Conservation (phyloP, 1,140 invertebrate species). For the Littorina saxatilis region DNA sequence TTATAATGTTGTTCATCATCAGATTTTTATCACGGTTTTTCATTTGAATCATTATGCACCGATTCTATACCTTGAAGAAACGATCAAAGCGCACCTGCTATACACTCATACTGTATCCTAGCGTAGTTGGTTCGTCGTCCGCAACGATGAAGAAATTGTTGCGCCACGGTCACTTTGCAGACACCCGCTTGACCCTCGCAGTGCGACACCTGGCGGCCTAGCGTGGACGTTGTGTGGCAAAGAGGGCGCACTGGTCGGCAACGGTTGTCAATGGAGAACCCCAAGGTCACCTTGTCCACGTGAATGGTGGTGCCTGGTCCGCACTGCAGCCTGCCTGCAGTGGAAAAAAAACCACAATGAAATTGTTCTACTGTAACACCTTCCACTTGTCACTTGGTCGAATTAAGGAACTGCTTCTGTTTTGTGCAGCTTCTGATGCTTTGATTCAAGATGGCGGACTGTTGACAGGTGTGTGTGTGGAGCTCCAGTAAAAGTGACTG, state of each 20-base stretch:
- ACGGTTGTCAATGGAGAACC: conserved; percentile 33
- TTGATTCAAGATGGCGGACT: too few relatives aligned
- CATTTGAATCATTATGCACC: too few relatives aligned
- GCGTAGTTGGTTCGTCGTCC: conserved; percentile 41
- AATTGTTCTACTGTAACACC: too few relatives aligned
- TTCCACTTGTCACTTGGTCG: too few relatives aligned
- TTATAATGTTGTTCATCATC: too few relatives aligned
- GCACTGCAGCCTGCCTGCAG: conserved; percentile 22
- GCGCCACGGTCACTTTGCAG: conserved; percentile 28
- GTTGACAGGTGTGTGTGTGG: too few relatives aligned
- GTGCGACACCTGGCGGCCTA: conserved; percentile 34
- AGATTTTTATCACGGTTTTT: too few relatives aligned
- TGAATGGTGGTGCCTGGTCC: conserved; percentile 20
- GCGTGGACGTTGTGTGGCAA: conserved; percentile 37
- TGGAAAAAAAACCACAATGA: neutral
- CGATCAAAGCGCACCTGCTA: conserved; percentile 43
- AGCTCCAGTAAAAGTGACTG: too few relatives aligned
- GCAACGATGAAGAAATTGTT: conserved; percentile 33
- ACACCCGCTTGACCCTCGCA: conserved; percentile 36
- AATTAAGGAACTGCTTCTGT: too few relatives aligned
- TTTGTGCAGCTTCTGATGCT: too few relatives aligned
- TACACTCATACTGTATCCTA: conserved; percentile 39
- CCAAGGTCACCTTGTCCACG: conserved; percentile 20
- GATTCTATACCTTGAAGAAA: neutral
- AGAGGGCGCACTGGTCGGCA: conserved; percentile 15